phyloP scores from a whole-genome alignment of 2,888 invertebrate species.

The Ophion obscuratus region DNA sequence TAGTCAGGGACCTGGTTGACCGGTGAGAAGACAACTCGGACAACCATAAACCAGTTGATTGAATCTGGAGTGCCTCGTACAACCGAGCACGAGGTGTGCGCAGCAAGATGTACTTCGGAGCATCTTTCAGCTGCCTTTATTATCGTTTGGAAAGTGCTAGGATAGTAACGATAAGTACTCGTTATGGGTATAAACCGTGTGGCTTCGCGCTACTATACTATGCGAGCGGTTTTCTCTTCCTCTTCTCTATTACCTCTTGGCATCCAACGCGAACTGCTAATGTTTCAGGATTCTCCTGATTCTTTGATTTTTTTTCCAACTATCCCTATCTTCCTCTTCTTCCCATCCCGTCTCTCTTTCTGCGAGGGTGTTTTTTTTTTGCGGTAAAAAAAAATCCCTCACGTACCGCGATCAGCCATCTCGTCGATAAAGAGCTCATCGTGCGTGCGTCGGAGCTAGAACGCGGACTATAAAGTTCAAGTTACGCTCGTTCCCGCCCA shows the following conservation, averaged over 20 bases:
- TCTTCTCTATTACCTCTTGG: conserved; percentile 29
- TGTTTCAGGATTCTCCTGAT: conserved; percentile 40
- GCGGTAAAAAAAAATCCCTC: conserved; percentile 2
- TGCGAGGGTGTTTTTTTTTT: background rate
- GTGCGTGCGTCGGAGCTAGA: conserved; percentile 4
- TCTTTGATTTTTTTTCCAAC: conserved; percentile 22
- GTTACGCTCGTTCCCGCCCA: background rate
- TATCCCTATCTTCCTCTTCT: background rate
- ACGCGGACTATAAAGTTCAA: conserved; percentile 3
- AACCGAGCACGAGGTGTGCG: background rate
- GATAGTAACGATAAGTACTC: conserved; percentile 62
- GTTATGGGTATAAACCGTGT: conserved; percentile 57
- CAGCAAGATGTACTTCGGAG: conserved; percentile 13
- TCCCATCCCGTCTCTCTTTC: background rate
- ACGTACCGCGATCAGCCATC: background rate
- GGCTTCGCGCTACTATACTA: conserved; percentile 6
- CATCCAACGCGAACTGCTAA: conserved; percentile 23
- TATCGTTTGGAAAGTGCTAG: conserved; percentile 58
- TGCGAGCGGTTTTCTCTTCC: conserved; percentile 41
- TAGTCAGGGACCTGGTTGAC: no score
- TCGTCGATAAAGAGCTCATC: conserved; percentile 6
- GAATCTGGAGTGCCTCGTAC: no score
- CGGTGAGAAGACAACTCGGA: no score
- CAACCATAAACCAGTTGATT: no score
- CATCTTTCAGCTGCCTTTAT: conserved; percentile 49